Evolutionary conservation across 2,888 invertebrate genomes (phyloP), one percentile per base, ranked within the genome.

Genomic region (Zygothrica quintamaculata): DNA sequence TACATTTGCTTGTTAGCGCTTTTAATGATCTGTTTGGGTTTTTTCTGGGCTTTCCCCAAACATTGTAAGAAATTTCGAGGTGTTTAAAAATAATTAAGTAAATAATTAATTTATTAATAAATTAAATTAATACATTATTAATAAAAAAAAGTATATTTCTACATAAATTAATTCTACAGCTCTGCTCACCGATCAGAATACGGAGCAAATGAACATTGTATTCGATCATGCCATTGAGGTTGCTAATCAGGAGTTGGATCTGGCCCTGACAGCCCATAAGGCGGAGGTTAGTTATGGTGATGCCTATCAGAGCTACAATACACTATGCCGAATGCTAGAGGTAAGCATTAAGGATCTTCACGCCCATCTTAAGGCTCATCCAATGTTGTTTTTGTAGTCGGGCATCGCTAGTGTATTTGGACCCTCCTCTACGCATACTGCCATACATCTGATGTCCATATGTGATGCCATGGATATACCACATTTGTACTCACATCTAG

Each of bases 331-430:
- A 36, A 90, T 93, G 86, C 87, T 93, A 59, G 92, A 92, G 91
- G 93, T 93, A 68, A n/a, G 18, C 5, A 22, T 5, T 22, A 22
- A 22, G n/a, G n/a, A n/a, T n/a, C n/a, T n/a, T n/a, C n/a, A n/a
- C n/a, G n/a, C n/a, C n/a, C n/a, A n/a, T n/a, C n/a, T n/a, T n/a
- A n/a, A n/a, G n/a, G n/a, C n/a, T n/a, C n/a, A n/a, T n/a, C n/a
- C n/a, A n/a, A n/a, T n/a, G n/a, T n/a, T n/a, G n/a, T n/a, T n/a
- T n/a, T n/a, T 65, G 0, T 22, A 93, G 93, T 92, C 92, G 25
- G 96, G 96, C 29, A 93, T 97, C 5, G 94, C 95, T 0, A 97
- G 95, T 11, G 93, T 98, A 50, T 95, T 98, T 84, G 98, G 98
- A 0, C 97, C 98, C 0, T 93, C 94, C 51, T 93, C 94, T 33